These are phyloP conservation scores for Drosophila novamexicana DNA, from an alignment of 1,140 invertebrate species.

Conservation along the genomic window DNA sequence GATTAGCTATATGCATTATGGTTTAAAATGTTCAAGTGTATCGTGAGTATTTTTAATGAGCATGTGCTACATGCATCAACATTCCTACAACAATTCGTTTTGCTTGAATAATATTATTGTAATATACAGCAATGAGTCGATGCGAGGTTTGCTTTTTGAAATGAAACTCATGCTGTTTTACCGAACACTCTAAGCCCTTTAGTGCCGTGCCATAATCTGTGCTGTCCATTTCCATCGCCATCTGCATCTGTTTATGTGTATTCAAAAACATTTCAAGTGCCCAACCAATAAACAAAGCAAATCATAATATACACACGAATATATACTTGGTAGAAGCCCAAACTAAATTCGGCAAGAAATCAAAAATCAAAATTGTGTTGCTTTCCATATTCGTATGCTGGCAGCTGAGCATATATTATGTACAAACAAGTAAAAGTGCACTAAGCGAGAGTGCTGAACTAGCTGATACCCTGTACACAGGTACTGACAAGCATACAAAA, in stretches of 20 bases:
- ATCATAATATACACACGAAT: conserved; percentile 15
- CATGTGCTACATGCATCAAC: background rate
- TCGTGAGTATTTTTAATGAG: background rate
- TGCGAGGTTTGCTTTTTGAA: conserved; percentile 4
- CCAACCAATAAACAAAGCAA: conserved; percentile 58
- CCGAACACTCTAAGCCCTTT: background rate
- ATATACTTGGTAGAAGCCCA: conserved; percentile 5
- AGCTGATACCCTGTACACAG: background rate
- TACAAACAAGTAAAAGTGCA: background rate
- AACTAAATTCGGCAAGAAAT: conserved; percentile 26
- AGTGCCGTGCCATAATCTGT: background rate
- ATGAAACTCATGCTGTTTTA: background rate
- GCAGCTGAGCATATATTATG: background rate
- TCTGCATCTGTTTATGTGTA: conserved; percentile 41
- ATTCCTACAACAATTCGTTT: conserved; percentile 9
- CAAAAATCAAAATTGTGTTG: conserved; percentile 13
- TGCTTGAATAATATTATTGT: conserved; percentile 14
- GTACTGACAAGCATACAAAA: too few relatives aligned
- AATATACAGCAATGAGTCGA: conserved; percentile 2
- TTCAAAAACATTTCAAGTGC: conserved; percentile 68
- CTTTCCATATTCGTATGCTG: conserved; percentile 1
- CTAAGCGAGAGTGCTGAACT: background rate
- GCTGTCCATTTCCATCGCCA: background rate
- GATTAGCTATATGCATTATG: too few relatives aligned
- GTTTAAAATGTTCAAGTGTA: too few relatives aligned